Percentiles rank a stretch among this genome's conserved stretches.
Conservation (phyloP, 2,888 invertebrate genomes). For the Sinelater perroti region DNA sequence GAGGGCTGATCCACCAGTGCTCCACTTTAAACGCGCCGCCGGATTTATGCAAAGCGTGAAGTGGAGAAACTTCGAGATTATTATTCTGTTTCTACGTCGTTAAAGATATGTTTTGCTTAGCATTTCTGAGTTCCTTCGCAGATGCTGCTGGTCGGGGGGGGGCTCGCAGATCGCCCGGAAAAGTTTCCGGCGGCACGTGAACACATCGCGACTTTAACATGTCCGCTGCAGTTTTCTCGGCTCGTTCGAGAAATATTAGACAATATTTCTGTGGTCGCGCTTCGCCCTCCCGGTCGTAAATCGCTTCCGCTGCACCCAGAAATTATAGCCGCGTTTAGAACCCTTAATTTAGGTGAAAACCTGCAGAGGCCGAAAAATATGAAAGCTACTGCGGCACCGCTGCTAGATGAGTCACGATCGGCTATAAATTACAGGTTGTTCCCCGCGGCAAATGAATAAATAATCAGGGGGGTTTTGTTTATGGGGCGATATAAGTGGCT, state of each 20-base stretch:
- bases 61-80: conserved; percentile 30
- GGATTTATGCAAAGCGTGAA: conserved; percentile 32
- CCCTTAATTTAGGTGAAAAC: conserved; percentile 36
- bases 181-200: background rate
- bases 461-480: conserved; percentile 24
- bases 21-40: conserved; percentile 27
- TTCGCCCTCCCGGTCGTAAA: conserved; percentile 29
- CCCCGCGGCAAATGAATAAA: conserved; percentile 32
- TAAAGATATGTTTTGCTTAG: conserved; percentile 23
- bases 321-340: conserved; percentile 36
- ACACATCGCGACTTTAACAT: conserved; percentile 3
- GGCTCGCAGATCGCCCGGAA: no score
- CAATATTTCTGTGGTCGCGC: conserved; percentile 26
- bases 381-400: conserved; percentile 12
- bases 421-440: conserved; percentile 34
- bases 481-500: conserved; percentile 18
- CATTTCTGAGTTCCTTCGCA: conserved; percentile 20
- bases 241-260: conserved; percentile 27
- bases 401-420: conserved; percentile 26
- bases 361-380: conserved; percentile 30
- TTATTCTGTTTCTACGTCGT: conserved; percentile 30
- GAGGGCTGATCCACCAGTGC: conserved; percentile 26
- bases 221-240: conserved; percentile 20
- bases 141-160: no score
- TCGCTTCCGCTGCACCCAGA: conserved; percentile 33